Evolutionary conservation across 2,888 invertebrate species (phyloP).

Genomic region (Germaria angustata): DNA sequence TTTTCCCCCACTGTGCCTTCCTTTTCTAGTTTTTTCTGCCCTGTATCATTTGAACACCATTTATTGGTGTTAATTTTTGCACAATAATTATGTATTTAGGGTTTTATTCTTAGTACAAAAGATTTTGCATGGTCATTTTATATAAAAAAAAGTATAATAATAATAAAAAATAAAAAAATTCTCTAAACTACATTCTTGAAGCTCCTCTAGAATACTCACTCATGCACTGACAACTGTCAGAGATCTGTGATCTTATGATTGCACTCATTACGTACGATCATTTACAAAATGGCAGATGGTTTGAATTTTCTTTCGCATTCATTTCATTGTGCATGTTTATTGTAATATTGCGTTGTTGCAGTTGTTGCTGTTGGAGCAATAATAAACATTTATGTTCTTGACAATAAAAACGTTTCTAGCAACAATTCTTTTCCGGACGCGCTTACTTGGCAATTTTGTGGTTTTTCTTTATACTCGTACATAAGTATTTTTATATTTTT

Average conservation of each 20-base stretch:
- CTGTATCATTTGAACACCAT: background rate
- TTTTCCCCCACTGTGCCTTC: too few relatives aligned
- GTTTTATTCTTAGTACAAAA: background rate
- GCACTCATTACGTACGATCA: background rate
- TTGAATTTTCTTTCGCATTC: constrained; percentile 24
- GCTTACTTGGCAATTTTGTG: constrained; percentile 55
- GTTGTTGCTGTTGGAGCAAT: constrained; percentile 4
- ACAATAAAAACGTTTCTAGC: constrained; percentile 57
- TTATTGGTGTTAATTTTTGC: constrained; percentile 12
- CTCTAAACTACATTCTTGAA: too few relatives aligned
- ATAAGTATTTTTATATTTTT: too few relatives aligned
- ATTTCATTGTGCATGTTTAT: constrained; percentile 35
- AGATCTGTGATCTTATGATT: constrained; percentile 22
- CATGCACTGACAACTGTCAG: constrained; percentile 1
- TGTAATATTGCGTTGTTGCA: background rate
- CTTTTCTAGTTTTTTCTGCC: background rate
- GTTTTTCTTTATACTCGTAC: constrained; percentile 51
- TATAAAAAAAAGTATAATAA: too few relatives aligned
- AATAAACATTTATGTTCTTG: constrained; percentile 43
- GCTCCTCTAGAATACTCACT: constrained; percentile 2
- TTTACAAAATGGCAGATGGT: constrained; percentile 49
- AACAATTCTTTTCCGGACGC: constrained; percentile 60
- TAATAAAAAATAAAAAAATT: too few relatives aligned
- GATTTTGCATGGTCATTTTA: constrained; percentile 16
- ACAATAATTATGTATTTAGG: background rate